Percentiles rank a stretch among this genome's conserved stretches.
Conservation (phyloP, 2,888 invertebrate genomes). For the Eulithis testata region DNA sequence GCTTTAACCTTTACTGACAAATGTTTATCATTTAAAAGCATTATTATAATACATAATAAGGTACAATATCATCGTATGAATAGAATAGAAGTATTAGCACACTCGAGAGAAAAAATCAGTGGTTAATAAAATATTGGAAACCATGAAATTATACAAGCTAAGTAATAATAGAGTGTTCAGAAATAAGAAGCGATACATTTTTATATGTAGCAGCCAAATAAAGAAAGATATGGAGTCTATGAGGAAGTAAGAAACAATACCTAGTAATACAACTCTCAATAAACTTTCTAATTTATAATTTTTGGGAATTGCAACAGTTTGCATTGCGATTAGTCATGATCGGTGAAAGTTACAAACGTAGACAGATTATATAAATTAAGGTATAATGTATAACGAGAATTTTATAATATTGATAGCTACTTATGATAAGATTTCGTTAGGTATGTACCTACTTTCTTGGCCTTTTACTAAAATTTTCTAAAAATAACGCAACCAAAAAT, state of each 20-base stretch:
- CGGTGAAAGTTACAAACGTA: conserved; percentile 35
- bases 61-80: not conserved
- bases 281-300: conserved; percentile 25
- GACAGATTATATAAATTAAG: conserved; percentile 26
- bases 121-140: too few species aligned
- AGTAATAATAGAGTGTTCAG: too few species aligned
- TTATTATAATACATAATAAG: too few species aligned
- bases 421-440: too few species aligned
- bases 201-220: too few species aligned
- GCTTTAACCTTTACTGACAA: conserved; percentile 21
- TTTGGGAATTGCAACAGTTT: conserved; percentile 39
- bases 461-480: too few species aligned
- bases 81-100: not conserved
- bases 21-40: conserved; percentile 1
- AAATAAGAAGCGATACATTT: too few species aligned
- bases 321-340: conserved; percentile 32
- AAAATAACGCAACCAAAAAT: too few species aligned
- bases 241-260: not conserved
- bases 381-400: too few species aligned
- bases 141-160: too few species aligned
- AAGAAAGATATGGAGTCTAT: not conserved
- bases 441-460: too few species aligned
- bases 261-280: not conserved
- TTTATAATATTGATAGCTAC: not conserved
- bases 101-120: too few species aligned